Conservation (phyloP, 2,797 vertebrate genomes). For the Psittacula derbiana region DNA sequence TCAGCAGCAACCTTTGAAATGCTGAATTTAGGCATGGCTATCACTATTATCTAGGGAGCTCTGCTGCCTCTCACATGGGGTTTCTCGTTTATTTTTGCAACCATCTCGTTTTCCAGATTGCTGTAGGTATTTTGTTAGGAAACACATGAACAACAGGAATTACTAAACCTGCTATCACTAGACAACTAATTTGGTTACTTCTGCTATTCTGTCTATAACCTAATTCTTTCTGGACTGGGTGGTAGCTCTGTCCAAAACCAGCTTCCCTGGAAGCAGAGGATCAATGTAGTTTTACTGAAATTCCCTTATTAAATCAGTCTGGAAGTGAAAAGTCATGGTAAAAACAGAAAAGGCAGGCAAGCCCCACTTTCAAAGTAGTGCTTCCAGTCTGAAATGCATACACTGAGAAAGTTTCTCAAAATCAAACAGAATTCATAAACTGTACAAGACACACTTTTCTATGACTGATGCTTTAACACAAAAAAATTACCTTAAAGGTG, state of each 20-base stretch:
- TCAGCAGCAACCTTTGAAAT: neutral
- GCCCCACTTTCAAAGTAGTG: neutral
- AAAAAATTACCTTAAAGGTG: neutral
- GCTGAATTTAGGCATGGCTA: neutral
- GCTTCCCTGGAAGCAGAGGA: neutral
- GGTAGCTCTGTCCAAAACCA: neutral
- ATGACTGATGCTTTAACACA: neutral
- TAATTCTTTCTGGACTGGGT: neutral
- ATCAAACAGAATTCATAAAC: neutral
- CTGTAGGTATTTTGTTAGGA: neutral
- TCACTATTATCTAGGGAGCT: neutral
- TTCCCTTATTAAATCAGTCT: neutral
- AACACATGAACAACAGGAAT: neutral
- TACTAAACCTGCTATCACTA: neutral
- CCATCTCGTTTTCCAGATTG: neutral
- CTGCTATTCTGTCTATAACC: neutral
- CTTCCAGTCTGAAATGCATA: neutral
- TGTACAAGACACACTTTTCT: neutral
- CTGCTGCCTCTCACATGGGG: neutral
- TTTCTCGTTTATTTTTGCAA: neutral
- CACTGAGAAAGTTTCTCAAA: rapidly evolving
- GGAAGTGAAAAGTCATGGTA: neutral
- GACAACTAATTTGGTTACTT: neutral
- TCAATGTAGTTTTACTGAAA: neutral
- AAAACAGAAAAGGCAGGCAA: neutral